phyloP scores from a whole-genome alignment of 2,113 vertebrate species.

The Heptranchias perlo region DNA sequence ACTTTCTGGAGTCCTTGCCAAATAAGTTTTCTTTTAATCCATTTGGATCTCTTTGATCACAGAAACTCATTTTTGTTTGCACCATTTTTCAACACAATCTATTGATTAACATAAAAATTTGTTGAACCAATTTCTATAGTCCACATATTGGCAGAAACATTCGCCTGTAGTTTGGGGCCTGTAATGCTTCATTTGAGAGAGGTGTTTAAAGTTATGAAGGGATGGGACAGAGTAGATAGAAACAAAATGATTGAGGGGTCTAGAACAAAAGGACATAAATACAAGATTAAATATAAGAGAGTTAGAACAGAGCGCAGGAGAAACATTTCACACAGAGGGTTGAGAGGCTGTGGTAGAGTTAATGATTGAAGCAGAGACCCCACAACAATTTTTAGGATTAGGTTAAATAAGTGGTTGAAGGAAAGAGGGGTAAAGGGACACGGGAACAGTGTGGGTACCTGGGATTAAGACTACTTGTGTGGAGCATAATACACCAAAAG shows the following conservation, averaged over 20 bases:
- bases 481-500: not conserved
- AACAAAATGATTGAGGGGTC: not conserved
- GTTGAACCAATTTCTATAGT: not conserved
- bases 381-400: not conserved
- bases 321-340: not conserved
- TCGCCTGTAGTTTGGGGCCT: not conserved
- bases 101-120: not conserved
- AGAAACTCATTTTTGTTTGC: not conserved
- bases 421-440: not conserved
- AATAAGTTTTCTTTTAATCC: not conserved
- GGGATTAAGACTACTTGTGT: not conserved
- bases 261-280: not conserved
- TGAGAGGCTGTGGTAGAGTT: not conserved
- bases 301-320: not conserved
- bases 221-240: not conserved
- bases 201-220: not conserved
- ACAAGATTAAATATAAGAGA: not conserved
- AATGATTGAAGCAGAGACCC: not conserved
- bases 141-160: not conserved
- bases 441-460: not conserved
- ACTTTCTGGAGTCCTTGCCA: not conserved
- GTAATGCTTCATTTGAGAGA: not conserved
- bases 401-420: not conserved
- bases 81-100: not conserved
- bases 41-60: not conserved